Base-by-base conservation (phyloP, 2,888 invertebrate genomes). In the Pediacus dermestoides region DNA sequence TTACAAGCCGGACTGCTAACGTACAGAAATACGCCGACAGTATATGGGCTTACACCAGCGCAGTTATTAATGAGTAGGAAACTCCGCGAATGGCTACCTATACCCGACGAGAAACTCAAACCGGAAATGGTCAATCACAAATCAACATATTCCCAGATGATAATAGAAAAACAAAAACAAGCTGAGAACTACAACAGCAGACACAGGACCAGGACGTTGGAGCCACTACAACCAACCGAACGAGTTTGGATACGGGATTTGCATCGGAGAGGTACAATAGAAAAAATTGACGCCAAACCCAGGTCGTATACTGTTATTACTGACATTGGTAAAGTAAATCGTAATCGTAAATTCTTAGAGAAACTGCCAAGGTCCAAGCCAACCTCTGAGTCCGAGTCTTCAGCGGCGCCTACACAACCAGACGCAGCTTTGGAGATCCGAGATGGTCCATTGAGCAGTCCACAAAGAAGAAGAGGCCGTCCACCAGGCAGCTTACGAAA, bases 1-100 rank as follows among this genome's bases (percentile, higher is more conserved):
- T n/a, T 23, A 8, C 7, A 15, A 12, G 10, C n/a, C 4, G 35
- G 35, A 13, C 16, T 35, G 16, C 9, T 35, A 8, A 13, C 16
- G 1, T 35, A 35, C 18, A n/a, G 35, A 15, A 35, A 35, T 27
- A 35, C 35, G 7, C 35, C 35, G 3, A 27, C 28, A 6, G 21
- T 28, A 11, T 35, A 28, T 16, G 35, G 26, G 16, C 16, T 21
- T 3, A 22, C 27, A 26, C 35, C 28, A 16, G 35, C 28, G 9
- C 27, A 27, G 12, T 11, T 35, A 7, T 28, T 28, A 14, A 28
- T 28, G 28, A 10, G 4, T n/a, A 25, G 9, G 10, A 25, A 4
- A 9, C 9, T 25, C 4, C 6, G 11, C 6, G 25, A 25, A 9
- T 7, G 6, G 4, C 9, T 25, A 25, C 25, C 25, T 9, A 11